These are phyloP conservation scores for Strongylocentrotus purpuratus DNA, from an alignment of 35 echinoderm and acorn worm species.

Conservation along the genomic window DNA sequence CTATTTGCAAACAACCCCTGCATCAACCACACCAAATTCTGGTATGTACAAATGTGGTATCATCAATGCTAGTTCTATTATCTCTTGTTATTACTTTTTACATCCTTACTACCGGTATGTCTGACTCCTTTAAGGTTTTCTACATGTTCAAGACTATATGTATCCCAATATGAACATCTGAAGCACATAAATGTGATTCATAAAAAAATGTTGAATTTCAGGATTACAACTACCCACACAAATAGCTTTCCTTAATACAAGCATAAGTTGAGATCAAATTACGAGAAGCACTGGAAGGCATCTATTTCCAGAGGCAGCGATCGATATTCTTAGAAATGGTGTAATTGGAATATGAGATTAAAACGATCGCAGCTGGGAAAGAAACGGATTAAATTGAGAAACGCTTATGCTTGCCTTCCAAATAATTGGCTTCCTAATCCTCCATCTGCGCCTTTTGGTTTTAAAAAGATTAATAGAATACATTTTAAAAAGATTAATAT, in stretches of 20 bases:
- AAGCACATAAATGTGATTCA: not conserved
- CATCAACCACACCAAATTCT: no score
- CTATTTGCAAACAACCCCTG: no score
- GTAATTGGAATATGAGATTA: constrained; percentile 18
- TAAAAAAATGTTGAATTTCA: not conserved
- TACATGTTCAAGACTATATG: not conserved
- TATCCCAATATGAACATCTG: not conserved
- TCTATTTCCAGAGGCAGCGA: not conserved
- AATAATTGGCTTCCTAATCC: not conserved
- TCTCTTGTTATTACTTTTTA: no score
- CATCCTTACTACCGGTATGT: no score
- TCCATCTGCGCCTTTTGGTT: not conserved
- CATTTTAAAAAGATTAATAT: not conserved
- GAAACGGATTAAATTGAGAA: not conserved
- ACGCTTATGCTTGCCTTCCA: not conserved
- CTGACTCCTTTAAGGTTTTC: no score
- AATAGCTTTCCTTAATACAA: not conserved
- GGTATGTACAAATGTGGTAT: no score
- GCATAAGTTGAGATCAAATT: not conserved
- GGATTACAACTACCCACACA: not conserved
- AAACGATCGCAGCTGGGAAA: not conserved
- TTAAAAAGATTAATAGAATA: not conserved
- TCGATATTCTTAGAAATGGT: not conserved
- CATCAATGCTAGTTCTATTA: no score
- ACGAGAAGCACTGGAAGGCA: not conserved